phyloP scores from a whole-genome alignment of 2,888 invertebrate genomes.

The Eledona agricola region DNA sequence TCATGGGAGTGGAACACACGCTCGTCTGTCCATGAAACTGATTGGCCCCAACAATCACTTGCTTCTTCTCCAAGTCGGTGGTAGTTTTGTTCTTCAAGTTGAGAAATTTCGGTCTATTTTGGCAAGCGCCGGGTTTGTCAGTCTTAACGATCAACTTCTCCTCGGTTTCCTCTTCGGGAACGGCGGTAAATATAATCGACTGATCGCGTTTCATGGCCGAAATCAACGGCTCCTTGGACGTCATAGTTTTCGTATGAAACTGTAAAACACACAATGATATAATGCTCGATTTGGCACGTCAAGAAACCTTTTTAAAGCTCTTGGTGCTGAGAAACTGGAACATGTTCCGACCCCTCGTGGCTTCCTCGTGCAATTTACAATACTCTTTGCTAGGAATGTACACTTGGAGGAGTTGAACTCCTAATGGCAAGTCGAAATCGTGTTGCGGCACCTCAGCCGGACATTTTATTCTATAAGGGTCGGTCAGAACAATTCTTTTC shows the following conservation, averaged over 20 bases:
- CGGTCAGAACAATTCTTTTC: constrained; percentile 81
- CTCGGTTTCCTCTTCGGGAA: constrained; percentile 76
- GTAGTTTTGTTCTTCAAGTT: constrained; percentile 57
- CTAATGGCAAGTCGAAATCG: constrained; percentile 79
- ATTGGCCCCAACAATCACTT: constrained; percentile 42
- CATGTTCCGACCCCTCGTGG: constrained; percentile 61
- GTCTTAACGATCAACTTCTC: constrained; percentile 40
- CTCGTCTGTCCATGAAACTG: constrained; percentile 76
- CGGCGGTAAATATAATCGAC: constrained; percentile 82
- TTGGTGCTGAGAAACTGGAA: constrained; percentile 49
- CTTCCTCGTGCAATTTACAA: constrained; percentile 63
- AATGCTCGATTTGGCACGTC: not conserved
- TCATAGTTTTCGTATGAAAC: constrained; percentile 19
- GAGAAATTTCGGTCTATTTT: constrained; percentile 57
- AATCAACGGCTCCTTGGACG: constrained; percentile 49
- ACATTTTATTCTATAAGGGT: constrained; percentile 84
- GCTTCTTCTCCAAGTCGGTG: constrained; percentile 47
- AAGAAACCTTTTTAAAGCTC: constrained; percentile 49
- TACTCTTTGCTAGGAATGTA: constrained; percentile 75
- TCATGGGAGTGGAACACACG: constrained; percentile 81
- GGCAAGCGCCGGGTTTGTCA: constrained; percentile 40
- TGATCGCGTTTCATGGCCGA: constrained; percentile 80
- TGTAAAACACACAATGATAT: constrained; percentile 5
- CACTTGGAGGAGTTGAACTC: constrained; percentile 81
- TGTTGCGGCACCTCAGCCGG: constrained; percentile 75